Percentiles rank a stretch among this genome's conserved stretches.
These are phyloP conservation scores for Anthophora plumipes DNA, from an alignment of 2,888 invertebrate species.

Conservation along the genomic window DNA sequence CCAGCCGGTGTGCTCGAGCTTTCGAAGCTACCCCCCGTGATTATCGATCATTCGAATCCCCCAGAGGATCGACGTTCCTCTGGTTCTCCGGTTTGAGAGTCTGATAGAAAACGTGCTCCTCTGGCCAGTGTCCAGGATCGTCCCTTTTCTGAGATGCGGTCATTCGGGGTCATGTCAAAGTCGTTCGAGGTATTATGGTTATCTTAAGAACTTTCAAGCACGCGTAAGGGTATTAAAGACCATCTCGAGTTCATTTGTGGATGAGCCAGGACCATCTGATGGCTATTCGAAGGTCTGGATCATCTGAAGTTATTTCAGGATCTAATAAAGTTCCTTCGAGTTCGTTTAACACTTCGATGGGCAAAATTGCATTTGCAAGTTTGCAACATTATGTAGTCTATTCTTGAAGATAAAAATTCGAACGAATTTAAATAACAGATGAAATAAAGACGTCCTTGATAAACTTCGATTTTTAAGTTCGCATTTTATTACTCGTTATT, in stretches of 20 bases:
- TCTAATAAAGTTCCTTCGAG: conserved; percentile 57
- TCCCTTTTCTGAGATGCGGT: conserved; percentile 22
- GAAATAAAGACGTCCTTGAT: too few species aligned
- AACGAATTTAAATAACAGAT: too few species aligned
- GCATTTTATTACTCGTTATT: too few species aligned
- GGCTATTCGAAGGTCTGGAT: neutral
- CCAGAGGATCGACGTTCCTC: conserved; percentile 53
- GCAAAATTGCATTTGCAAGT: too few species aligned
- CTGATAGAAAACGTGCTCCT: conserved; percentile 69
- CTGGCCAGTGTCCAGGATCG: conserved; percentile 72
- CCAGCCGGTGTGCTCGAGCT: neutral
- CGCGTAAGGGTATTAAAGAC: neutral
- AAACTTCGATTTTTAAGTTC: too few species aligned
- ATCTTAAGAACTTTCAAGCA: too few species aligned
- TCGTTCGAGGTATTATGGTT: neutral
- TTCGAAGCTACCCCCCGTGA: conserved; percentile 10
- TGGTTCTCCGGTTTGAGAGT: conserved; percentile 28
- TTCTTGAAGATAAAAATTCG: too few species aligned
- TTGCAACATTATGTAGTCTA: too few species aligned
- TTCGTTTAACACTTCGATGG: too few species aligned
- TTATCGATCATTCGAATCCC: conserved; percentile 54
- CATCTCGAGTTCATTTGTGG: neutral
- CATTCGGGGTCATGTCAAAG: neutral
- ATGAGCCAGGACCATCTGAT: neutral
- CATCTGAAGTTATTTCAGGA: neutral